phyloP scores from a whole-genome alignment of 1,140 invertebrate genomes.

The Diuraphis noxia region DNA sequence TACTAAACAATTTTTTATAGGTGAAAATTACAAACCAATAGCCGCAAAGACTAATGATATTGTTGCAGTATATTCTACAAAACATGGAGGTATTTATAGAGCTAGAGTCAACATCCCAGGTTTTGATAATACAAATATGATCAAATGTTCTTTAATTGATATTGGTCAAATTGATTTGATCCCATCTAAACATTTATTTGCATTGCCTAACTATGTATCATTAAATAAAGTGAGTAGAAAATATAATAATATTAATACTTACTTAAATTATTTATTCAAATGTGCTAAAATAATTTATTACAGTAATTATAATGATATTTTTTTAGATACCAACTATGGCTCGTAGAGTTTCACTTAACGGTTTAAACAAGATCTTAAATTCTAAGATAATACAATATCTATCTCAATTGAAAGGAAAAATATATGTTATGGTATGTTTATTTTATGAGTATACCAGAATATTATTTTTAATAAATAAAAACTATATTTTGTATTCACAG shows the following conservation, averaged over 20 bases:
- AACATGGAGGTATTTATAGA: slow-evolving; percentile 33
- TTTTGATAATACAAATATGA: background rate
- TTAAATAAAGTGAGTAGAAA: slow-evolving; percentile 18
- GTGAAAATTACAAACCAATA: background rate
- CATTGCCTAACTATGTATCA: background rate
- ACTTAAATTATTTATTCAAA: no score
- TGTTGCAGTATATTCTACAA: slow-evolving; percentile 18
- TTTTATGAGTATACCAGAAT: background rate
- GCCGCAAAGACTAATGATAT: background rate
- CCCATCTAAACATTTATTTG: background rate
- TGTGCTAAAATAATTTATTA: no score
- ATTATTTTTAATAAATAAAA: background rate
- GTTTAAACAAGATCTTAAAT: background rate
- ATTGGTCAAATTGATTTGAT: background rate
- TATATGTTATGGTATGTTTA: slow-evolving; percentile 10
- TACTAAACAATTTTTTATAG: background rate
- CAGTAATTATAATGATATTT: background rate
- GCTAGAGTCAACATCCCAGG: background rate
- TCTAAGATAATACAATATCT: background rate
- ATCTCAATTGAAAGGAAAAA: background rate
- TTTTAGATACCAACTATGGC: slow-evolving; percentile 18
- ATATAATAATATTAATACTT: background rate
- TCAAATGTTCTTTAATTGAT: slow-evolving; percentile 10
- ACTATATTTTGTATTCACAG: background rate
- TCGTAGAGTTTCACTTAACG: background rate